phyloP scores from a whole-genome alignment of 2,113 vertebrate species.

The Micronycteris hirsuta region DNA sequence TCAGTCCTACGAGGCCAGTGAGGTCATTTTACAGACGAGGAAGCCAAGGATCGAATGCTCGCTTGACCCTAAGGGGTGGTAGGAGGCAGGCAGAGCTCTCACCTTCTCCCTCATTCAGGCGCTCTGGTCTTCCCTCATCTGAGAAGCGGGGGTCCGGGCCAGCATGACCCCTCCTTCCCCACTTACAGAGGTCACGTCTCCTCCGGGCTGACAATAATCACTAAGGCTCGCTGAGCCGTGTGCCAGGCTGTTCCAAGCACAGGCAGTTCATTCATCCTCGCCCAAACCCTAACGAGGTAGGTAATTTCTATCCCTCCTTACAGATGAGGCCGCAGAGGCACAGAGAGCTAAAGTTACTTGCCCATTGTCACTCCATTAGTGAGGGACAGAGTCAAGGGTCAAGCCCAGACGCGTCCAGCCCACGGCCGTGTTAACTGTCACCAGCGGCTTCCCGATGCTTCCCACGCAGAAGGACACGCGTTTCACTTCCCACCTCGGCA shows the following conservation, averaged over 20 bases:
- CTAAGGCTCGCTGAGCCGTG: accelerated
- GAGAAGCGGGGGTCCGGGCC: neutral
- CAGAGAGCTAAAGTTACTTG: neutral
- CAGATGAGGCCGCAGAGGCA: neutral
- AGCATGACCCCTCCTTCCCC: neutral
- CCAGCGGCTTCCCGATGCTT: neutral
- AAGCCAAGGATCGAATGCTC: neutral
- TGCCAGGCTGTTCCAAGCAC: neutral
- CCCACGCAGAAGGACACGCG: accelerated
- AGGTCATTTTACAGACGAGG: neutral
- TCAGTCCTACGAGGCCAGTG: neutral
- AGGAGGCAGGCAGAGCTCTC: neutral
- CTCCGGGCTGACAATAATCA: accelerated
- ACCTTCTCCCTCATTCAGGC: neutral
- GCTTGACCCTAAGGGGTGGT: neutral
- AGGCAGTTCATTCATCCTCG: neutral
- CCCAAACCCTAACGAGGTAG: neutral
- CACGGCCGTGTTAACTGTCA: neutral
- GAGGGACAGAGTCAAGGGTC: neutral
- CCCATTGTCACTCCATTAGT: neutral
- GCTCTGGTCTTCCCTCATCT: neutral
- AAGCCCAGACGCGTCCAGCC: too few species aligned
- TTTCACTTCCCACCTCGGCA: neutral
- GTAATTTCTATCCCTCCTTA: neutral
- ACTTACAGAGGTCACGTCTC: neutral